Evolutionary conservation across 2,797 vertebrate genomes (phyloP).

Genomic region (Ciconia nigra): DNA sequence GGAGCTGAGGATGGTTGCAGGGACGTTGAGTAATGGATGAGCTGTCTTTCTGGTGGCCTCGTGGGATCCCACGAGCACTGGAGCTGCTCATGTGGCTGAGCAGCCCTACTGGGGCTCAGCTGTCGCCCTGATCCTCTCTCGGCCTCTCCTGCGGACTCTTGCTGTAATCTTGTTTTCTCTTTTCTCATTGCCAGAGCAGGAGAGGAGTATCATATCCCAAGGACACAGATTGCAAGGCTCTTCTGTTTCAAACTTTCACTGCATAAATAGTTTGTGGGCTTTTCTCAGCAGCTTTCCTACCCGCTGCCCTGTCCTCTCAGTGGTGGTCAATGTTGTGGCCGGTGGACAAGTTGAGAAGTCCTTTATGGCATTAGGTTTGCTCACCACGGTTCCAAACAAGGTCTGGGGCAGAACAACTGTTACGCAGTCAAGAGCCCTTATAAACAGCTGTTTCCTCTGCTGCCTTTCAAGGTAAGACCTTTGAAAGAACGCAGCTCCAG

Average conservation of each 20-base stretch:
- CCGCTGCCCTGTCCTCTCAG: rapidly evolving
- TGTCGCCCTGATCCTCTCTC: neutral
- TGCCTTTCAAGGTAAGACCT: neutral
- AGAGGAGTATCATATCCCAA: neutral
- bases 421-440: neutral
- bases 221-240: neutral
- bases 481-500: neutral
- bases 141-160: neutral
- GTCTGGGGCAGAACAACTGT: neutral
- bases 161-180: neutral
- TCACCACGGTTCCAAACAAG: neutral
- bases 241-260: neutral
- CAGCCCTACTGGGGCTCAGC: neutral
- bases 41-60: neutral
- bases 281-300: neutral
- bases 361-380: neutral
- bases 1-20: neutral
- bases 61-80: neutral
- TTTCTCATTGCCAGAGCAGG: neutral
- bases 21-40: neutral
- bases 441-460: neutral
- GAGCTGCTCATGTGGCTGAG: neutral
- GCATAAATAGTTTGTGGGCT: neutral
- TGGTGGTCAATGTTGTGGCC: no score
- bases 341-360: neutral